These are phyloP conservation scores for Beris chalybata DNA, from an alignment of 2,888 invertebrate genomes.

Conservation along the genomic window DNA sequence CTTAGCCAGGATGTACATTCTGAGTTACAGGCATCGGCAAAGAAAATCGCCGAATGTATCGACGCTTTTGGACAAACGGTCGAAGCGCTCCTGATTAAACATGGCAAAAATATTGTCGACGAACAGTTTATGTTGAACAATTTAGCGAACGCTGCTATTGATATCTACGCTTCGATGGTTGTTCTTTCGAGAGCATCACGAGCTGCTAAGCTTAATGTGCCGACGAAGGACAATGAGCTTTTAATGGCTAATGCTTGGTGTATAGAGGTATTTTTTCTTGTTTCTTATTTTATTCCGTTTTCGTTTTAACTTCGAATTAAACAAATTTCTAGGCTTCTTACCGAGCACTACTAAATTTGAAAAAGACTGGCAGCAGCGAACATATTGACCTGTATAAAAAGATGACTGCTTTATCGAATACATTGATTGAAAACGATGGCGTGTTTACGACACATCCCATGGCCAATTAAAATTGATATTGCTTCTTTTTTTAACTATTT, in stretches of 20 bases:
- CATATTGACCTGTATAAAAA: constrained; percentile 65
- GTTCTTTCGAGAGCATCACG: constrained; percentile 81
- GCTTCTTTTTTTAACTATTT: neutral
- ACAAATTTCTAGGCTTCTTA: constrained; percentile 65
- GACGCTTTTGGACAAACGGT: constrained; percentile 61
- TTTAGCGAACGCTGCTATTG: constrained; percentile 86
- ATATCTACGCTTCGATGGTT: constrained; percentile 82
- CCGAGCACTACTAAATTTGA: constrained; percentile 67
- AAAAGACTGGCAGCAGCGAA: constrained; percentile 60
- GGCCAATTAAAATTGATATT: neutral
- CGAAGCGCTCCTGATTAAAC: constrained; percentile 77
- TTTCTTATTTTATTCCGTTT: neutral
- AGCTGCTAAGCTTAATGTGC: constrained; percentile 65
- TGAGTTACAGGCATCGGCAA: constrained; percentile 68
- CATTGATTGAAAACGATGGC: constrained; percentile 59
- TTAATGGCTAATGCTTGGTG: constrained; percentile 81
- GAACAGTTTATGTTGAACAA: constrained; percentile 89
- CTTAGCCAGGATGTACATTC: constrained; percentile 72
- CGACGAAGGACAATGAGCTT: constrained; percentile 75
- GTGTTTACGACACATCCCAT: constrained; percentile 51
- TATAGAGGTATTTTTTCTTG: constrained; percentile 64
- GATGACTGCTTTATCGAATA: constrained; percentile 66
- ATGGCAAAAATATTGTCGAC: constrained; percentile 81
- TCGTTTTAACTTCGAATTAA: constrained; percentile 31
- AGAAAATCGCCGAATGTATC: constrained; percentile 61